Evolutionary conservation across 2,797 vertebrate genomes (phyloP).

Genomic region (Syncerus caffer): DNA sequence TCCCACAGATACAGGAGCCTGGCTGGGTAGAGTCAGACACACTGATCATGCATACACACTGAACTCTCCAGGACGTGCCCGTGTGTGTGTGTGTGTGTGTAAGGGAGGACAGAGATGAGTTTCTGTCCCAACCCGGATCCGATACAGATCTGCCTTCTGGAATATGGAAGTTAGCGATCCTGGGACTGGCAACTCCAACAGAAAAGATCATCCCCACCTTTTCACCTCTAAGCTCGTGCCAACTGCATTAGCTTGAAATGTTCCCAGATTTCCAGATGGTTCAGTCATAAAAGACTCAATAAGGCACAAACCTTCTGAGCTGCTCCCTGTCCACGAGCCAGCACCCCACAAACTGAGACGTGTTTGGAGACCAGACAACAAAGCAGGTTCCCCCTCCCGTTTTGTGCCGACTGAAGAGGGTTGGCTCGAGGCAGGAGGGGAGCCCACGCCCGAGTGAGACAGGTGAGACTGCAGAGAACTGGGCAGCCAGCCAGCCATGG

Average conservation of each 20-base stretch:
- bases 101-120: neutral
- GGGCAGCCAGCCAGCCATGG: neutral
- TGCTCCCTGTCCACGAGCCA: rapidly evolving
- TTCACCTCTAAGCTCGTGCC: neutral
- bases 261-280: neutral
- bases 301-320: neutral
- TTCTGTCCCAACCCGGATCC: rapidly evolving
- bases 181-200: neutral
- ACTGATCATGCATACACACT: neutral
- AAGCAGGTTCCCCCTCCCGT: rapidly evolving
- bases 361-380: neutral
- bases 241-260: neutral
- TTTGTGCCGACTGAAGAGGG: neutral
- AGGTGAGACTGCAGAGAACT: neutral
- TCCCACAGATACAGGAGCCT: neutral
- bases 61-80: neutral
- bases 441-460: rapidly evolving
- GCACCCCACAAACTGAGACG: rapidly evolving
- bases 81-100: neutral
- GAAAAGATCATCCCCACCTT: neutral
- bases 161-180: neutral
- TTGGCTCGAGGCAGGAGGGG: neutral
- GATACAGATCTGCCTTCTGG: neutral
- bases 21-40: neutral
- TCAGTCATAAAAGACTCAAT: neutral